These are phyloP conservation scores for Arctopsyche grandis DNA, from an alignment of 1,140 invertebrate genomes.

Conservation along the genomic window DNA sequence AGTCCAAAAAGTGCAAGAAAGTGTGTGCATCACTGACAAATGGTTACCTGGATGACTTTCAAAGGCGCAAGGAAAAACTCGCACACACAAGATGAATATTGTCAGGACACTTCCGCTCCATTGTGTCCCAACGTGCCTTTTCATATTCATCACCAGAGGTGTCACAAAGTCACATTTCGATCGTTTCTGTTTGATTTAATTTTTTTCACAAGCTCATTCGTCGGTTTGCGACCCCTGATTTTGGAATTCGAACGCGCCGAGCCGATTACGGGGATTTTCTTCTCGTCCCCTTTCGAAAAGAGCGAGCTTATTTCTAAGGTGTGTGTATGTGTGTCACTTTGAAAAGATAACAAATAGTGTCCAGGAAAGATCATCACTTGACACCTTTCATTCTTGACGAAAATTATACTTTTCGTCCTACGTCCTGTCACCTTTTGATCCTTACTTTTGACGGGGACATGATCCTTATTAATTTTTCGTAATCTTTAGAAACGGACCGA, in stretches of 20 bases:
- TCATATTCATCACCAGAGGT: conserved; percentile 25
- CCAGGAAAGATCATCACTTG: conserved; percentile 41
- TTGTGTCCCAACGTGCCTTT: conserved; percentile 40
- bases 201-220: background rate
- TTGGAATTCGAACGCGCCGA: background rate
- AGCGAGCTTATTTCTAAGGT: conserved; percentile 45
- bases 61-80: conserved; percentile 31
- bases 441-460: background rate
- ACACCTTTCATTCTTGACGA: conserved; percentile 30
- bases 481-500: too few relatives aligned
- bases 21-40: conserved; percentile 25
- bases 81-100: background rate
- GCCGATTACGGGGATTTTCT: conserved; percentile 40
- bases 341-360: conserved; percentile 49
- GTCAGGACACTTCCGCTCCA: conserved; percentile 49
- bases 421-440: conserved; percentile 1
- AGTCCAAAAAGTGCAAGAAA: conserved; percentile 21
- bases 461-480: background rate
- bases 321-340: conserved; percentile 50
- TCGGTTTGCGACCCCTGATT: background rate
- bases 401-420: conserved; percentile 1
- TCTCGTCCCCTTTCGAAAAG: conserved; percentile 3
- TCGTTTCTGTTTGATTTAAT: too few relatives aligned
- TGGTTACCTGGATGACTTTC: conserved; percentile 43
- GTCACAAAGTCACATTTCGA: background rate